A percentile compares a stretch with the other conserved stretches of the same genome.
phyloP scores from a whole-genome alignment of 2,888 invertebrate species.

The Acheta domesticus region DNA sequence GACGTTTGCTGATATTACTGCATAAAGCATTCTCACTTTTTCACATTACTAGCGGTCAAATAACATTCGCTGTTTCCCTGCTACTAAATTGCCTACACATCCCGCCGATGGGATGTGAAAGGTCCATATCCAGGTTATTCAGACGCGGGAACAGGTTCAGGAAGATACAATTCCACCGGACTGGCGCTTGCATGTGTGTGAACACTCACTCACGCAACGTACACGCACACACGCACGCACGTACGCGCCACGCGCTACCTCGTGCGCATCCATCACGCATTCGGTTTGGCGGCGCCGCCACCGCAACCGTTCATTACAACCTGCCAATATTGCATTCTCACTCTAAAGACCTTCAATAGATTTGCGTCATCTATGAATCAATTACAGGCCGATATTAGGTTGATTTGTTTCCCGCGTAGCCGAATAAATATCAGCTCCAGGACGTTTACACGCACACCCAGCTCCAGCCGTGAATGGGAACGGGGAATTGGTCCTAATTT shows the following conservation, averaged over 20 bases:
- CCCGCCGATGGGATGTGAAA: no score
- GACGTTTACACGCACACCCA: background rate
- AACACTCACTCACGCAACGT: background rate
- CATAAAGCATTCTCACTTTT: background rate
- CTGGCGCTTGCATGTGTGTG: no score
- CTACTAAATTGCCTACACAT: background rate
- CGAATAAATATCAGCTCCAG: background rate
- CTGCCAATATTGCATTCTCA: background rate
- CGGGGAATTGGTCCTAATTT: no score
- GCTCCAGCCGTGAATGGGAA: background rate
- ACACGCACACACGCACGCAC: background rate
- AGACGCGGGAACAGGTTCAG: no score
- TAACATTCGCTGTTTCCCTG: background rate
- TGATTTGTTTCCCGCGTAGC: background rate
- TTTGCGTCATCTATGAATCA: slow-evolving; percentile 10
- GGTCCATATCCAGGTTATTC: no score
- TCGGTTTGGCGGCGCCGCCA: background rate
- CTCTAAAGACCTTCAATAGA: background rate
- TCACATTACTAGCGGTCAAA: background rate
- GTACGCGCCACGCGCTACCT: background rate
- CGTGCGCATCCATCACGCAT: background rate
- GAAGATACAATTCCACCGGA: no score
- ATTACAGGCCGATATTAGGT: background rate
- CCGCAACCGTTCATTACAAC: background rate
- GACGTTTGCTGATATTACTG: no score